These are phyloP conservation scores for Apamea epomidion DNA, from an alignment of 2,888 invertebrate species.

Conservation along the genomic window DNA sequence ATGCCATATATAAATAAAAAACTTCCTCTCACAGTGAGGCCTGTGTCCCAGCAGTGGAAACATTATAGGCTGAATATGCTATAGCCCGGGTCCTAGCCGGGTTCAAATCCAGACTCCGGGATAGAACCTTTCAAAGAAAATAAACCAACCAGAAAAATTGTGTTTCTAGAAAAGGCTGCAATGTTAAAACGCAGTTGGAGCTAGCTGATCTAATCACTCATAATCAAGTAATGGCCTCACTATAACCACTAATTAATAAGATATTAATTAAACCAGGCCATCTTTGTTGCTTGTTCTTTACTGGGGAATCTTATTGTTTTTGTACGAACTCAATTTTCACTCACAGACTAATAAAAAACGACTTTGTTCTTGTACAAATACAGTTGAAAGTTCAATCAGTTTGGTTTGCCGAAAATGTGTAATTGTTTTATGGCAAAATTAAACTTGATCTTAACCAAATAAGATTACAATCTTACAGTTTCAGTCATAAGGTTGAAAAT, in stretches of 20 bases:
- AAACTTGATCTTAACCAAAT: background rate
- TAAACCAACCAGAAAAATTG: background rate
- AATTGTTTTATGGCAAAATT: slow-evolving; percentile 37
- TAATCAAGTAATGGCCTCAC: slow-evolving; percentile 18
- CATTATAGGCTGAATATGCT: too few species aligned
- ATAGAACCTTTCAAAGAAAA: background rate
- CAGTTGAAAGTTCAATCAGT: slow-evolving; percentile 16
- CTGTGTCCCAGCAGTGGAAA: too few species aligned
- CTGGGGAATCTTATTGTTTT: slow-evolving; percentile 47
- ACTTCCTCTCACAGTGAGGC: too few species aligned
- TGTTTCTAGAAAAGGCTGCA: background rate
- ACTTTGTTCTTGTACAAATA: background rate
- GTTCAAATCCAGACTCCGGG: background rate
- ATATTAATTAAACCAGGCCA: slow-evolving; percentile 18
- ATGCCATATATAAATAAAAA: too few species aligned
- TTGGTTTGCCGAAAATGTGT: slow-evolving; percentile 19
- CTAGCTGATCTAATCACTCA: background rate
- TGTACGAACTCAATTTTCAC: background rate
- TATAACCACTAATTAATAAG: slow-evolving; percentile 7
- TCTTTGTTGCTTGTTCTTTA: slow-evolving; percentile 32
- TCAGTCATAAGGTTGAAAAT: background rate
- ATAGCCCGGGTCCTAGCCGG: too few species aligned
- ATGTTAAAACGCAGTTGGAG: background rate
- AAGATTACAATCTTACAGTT: background rate
- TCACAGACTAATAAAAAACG: background rate